Base-by-base conservation (phyloP, 2,888 invertebrate species). In the Adineta ricciae region DNA sequence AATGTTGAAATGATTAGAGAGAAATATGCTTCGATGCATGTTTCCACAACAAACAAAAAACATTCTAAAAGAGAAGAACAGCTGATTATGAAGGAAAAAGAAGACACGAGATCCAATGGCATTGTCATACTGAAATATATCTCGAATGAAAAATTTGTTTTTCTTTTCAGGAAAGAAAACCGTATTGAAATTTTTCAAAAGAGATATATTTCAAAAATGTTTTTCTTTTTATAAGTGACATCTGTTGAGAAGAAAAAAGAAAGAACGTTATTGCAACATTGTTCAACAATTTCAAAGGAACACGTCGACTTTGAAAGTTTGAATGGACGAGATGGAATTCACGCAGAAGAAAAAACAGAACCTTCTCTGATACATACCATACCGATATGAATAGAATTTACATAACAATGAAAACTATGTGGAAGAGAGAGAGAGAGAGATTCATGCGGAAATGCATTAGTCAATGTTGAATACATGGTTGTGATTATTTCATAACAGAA, bases 31-130 rank as follows among this genome's bases (percentile, higher is more conserved):
- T n/a, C 32, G 27, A 5, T 64, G 64, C 32, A 64, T 32, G 64
- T 64, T 32, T 64, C 64, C 64, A 64, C 32, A 64, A 64, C 64
- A 64, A 64, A 64, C 32, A 64, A 64, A 56, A 64, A 64, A 64
- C 64, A 64, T 4, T 50, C 11, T 64, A 32, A 36, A 27, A 56
- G 16, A 32, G 16, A 64, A 64, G 32, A 64, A 64, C 64, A 64
- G 64, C 64, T 64, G 64, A 64, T 32, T 11, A 64, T 64, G 27
- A 32, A 14, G 16, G n/a, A 64, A 64, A 64, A 64, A 64, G 64
- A 64, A 64, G 27, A 3, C 3, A 64, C 7, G 19, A 19, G 4
- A 64, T 64, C 64, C 64, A 64, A 64, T 64, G 19, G 16, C 14
- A 64, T 32, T 5, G 19, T 64, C 19, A 16, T 36, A 2, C 19